Percentiles rank a stretch among this genome's conserved stretches.
These are phyloP conservation scores for Spialia ferax DNA, from an alignment of 2,888 invertebrate species.

Conservation along the genomic window DNA sequence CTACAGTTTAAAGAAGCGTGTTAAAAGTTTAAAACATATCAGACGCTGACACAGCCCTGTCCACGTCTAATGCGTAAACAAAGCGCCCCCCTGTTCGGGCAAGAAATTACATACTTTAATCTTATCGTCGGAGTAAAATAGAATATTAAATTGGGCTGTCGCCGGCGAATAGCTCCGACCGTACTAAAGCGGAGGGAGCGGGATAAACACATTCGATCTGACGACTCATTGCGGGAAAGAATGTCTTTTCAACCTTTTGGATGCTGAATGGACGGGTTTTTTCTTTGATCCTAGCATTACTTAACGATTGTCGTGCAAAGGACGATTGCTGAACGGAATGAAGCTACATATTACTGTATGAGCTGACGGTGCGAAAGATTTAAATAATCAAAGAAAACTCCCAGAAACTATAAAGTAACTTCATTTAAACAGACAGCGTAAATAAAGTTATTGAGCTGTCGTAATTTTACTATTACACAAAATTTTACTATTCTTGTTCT, in stretches of 20 bases:
- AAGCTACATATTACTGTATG: background rate
- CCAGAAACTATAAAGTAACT: too few species aligned
- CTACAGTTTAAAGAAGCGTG: too few species aligned
- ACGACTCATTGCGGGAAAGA: slow-evolving; percentile 52
- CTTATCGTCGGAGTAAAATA: slow-evolving; percentile 83
- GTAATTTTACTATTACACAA: too few species aligned
- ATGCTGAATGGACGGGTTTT: slow-evolving; percentile 13
- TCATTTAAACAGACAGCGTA: too few species aligned
- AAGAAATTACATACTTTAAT: slow-evolving; percentile 87
- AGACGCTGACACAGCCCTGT: slow-evolving; percentile 58
- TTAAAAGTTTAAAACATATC: too few species aligned
- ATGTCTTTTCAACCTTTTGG: slow-evolving; percentile 54
- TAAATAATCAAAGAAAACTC: too few species aligned
- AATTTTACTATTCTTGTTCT: too few species aligned
- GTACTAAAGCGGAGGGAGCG: slow-evolving; percentile 64
- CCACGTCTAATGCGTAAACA: slow-evolving; percentile 62
- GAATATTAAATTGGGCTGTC: slow-evolving; percentile 83
- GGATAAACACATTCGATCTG: slow-evolving; percentile 70
- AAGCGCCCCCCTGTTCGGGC: slow-evolving; percentile 72
- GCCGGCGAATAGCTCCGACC: slow-evolving; percentile 68
- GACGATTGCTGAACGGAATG: background rate
- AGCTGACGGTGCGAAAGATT: too few species aligned
- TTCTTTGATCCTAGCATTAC: slow-evolving; percentile 36
- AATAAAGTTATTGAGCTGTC: too few species aligned
- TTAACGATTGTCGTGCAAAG: slow-evolving; percentile 24